These are phyloP conservation scores for Fregetta grallaria DNA, from an alignment of 2,113 vertebrate species.

Conservation along the genomic window DNA sequence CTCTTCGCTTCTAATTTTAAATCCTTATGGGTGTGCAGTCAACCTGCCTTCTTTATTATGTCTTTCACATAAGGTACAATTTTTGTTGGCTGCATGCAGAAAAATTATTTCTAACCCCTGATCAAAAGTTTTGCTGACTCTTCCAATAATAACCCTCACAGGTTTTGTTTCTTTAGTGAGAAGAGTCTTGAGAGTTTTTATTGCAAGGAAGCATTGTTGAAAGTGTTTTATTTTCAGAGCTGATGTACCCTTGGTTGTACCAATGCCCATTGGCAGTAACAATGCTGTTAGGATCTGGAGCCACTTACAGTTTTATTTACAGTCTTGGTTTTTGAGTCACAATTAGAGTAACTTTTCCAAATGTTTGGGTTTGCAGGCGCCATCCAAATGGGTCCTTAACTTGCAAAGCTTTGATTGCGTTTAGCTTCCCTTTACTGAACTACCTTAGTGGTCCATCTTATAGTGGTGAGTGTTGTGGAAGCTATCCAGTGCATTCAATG, in stretches of 20 bases:
- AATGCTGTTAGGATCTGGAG: slow-evolving; percentile 32
- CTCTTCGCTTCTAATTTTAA: background rate
- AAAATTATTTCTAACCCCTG: background rate
- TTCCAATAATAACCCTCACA: background rate
- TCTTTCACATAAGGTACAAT: background rate
- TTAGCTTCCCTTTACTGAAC: background rate
- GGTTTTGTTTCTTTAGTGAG: background rate
- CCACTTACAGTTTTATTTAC: slow-evolving; percentile 58
- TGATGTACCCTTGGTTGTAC: background rate
- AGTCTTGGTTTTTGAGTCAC: slow-evolving; percentile 56
- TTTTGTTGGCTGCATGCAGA: background rate
- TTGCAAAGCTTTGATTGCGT: slow-evolving; percentile 17
- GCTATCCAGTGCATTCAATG: background rate
- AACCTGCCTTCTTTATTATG: background rate
- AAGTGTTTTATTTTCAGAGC: slow-evolving; percentile 27
- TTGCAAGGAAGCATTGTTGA: background rate
- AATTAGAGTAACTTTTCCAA: slow-evolving; percentile 59
- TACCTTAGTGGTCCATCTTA: slow-evolving; percentile 29
- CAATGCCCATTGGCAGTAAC: slow-evolving; percentile 1
- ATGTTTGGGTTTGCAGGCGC: slow-evolving; percentile 43
- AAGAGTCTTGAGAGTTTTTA: background rate
- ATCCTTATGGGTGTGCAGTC: background rate
- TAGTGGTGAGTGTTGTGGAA: background rate
- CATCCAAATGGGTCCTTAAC: slow-evolving; percentile 23
- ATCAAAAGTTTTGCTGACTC: background rate